Evolutionary conservation across 2,797 vertebrate species (phyloP).

Genomic region (Leptatherina wallacei): DNA sequence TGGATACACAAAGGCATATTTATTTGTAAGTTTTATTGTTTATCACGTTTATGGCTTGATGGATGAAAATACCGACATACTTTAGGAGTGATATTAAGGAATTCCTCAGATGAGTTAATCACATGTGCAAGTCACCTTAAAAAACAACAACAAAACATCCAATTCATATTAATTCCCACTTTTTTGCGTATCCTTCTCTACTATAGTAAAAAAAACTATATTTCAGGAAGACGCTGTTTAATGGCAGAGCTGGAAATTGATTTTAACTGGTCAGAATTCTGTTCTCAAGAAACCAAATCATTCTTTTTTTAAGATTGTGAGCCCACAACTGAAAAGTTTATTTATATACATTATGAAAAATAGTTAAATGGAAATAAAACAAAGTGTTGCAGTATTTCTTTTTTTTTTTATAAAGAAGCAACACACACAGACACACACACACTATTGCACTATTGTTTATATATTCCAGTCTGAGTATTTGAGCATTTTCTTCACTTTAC

Average conservation of each 20-base stretch:
- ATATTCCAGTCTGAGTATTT: not conserved
- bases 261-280: not conserved
- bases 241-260: not conserved
- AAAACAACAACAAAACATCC: not conserved
- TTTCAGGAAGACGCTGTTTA: not conserved
- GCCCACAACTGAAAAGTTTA: not conserved
- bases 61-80: not conserved
- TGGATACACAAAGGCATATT: not conserved
- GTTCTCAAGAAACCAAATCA: not conserved
- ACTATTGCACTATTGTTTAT: not conserved
- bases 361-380: not conserved
- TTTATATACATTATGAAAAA: not conserved
- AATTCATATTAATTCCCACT: not conserved
- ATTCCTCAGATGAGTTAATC: not conserved
- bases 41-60: not conserved
- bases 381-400: too few species aligned
- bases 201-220: not conserved
- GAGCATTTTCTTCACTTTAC: not conserved
- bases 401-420: not conserved
- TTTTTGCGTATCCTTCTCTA: not conserved
- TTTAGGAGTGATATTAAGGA: too few species aligned
- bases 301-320: not conserved
- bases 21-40: not conserved
- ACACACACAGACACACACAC: too few species aligned
- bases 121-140: not conserved